phyloP scores from a whole-genome alignment of 2,888 invertebrate species.

The Tetramorium bicarinatum region DNA sequence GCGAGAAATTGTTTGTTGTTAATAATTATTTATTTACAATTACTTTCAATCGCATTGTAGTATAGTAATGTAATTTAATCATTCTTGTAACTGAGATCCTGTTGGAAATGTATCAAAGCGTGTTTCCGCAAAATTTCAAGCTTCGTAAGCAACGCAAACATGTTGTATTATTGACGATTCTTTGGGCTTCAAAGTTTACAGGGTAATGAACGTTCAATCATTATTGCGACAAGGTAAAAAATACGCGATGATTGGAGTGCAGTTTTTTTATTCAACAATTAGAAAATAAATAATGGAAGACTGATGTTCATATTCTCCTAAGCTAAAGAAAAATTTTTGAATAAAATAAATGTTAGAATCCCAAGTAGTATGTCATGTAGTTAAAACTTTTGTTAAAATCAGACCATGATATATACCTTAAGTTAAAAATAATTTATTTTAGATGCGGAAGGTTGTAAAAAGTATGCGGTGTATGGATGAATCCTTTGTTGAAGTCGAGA shows the following conservation, averaged over 20 bases:
- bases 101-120: neutral
- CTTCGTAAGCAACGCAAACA: neutral
- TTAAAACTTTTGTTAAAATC: neutral
- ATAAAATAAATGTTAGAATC: neutral
- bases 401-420: neutral
- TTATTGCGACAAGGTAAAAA: slow-evolving; percentile 19
- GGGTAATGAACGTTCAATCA: neutral
- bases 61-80: neutral
- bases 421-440: slow-evolving; percentile 17
- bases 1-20: neutral
- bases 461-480: neutral
- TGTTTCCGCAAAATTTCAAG: slow-evolving; percentile 4
- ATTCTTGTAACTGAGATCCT: neutral
- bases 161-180: slow-evolving; percentile 14
- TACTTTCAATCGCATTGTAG: neutral
- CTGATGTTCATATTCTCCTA: neutral
- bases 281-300: neutral
- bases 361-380: neutral
- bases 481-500: slow-evolving; percentile 16
- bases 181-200: neutral
- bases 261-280: neutral
- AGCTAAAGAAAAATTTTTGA: neutral
- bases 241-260: neutral
- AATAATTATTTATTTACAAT: slow-evolving; percentile 23
- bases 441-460: neutral